Evolutionary conservation across 53 echinoderm and acorn worm species (phyloP), one percentile per base, ranked within the genome.

Genomic region (Holothuria leucospilota): DNA sequence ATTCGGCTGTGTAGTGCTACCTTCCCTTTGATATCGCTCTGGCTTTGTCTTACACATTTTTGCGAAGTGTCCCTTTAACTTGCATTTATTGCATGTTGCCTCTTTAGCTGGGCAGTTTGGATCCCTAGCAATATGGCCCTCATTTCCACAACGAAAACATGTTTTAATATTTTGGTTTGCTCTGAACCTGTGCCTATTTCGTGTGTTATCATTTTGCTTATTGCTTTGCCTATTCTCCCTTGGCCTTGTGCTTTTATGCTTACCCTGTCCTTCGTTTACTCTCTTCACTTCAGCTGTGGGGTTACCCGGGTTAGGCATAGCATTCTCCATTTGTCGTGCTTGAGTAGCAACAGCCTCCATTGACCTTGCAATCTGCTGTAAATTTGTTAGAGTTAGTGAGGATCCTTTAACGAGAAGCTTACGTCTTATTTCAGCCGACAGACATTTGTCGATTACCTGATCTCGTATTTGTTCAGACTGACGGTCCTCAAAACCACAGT

Each of bases 401-500:
- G 84, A 49, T 3, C 90, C 93, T 58, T 88, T 90, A 24, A 64
- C 81, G 9, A 93, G 61, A 39, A 90, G 49, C 30, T 90, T 93
- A 28, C 85, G 21, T 7, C 88, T 51, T 30, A 93, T 61, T 63
- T 71, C 80, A 24, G 51, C 20, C 18, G 88, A 90, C 29, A 24
- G 64, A 41, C 90, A 90, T 83, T 93, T 90, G 13, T 90, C 90
- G 30, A 93, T 90, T 51, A 87, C 93, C 29, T 93, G 87, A 28
- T 90, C 90, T 51, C 88, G 14, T n/a, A 91, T 78, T 24, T 85
- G 71, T 59, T 91, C 88, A 20, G 51, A 27, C 24, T 29, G 34
- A 52, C 39, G n/a, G 18, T 83, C 29, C 23, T 67, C 88, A 28
- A 88, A 87, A 14, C 25, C 71, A 82, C 90, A 87, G 40, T n/a